Base-by-base conservation (phyloP, 2,888 invertebrate genomes). In the Drosophila rellima region DNA sequence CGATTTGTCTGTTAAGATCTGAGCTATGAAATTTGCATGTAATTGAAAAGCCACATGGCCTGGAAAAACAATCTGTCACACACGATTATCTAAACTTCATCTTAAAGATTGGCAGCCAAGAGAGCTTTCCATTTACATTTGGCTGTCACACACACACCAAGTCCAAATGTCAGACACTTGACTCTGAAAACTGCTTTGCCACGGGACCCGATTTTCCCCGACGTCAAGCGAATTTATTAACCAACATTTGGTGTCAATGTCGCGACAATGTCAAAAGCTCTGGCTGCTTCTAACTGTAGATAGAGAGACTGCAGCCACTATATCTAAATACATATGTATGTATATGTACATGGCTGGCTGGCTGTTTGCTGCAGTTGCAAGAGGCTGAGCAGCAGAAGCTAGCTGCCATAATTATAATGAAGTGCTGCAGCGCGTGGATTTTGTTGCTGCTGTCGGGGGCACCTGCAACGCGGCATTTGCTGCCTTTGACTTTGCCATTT, bases 321-420 rank as follows among this genome's bases (percentile, higher is more conserved):
- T 31, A 17, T 45, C 35, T 44, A 47, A 26, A 42, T 56, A 6
- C 10, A 42, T 54, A 44, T 15, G 5, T 20, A 20, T n/a, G 17
- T 48, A 6, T 51, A 10, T 23, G 15, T 45, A 18, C 52, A 17
- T 51, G n/a, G 55, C 44, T 39, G 51, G 11, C 44, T 57, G 31
- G 20, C 13, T 75, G 54, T 76, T 35, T 76, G 77, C 55, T 48
- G 71, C 59, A 70, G 63, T 59, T 76, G 59, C 67, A 56, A 48
- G 33, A 52, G 17, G 7, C 35, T n/a, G 26, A 1, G 29, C 61
- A 52, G 55, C 69, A 57, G 47, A 57, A 54, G 44, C 45, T 42
- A 40, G 80, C 71, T 74, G 79, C 64, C 88, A 85, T 89, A 85
- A 85, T 85, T 85, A 89, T 89, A 85, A 89, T 89, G 77, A 85